phyloP scores from a whole-genome alignment of 2,113 vertebrate species.

The Anas platyrhynchos region DNA sequence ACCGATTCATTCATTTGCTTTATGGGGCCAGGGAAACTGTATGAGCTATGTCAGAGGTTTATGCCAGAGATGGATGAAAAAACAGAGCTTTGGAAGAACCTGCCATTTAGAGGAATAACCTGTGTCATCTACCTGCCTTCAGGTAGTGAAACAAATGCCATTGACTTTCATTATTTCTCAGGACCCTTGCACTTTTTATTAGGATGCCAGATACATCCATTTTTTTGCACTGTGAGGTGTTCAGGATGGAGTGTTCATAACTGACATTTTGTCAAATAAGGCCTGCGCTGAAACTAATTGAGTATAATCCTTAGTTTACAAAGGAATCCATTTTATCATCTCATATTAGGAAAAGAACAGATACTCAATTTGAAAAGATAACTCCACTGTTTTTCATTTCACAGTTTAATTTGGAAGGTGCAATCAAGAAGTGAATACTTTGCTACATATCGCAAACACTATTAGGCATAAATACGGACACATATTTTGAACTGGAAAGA shows the following conservation, averaged over 20 bases:
- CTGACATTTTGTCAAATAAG: not conserved
- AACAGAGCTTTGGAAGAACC: not conserved
- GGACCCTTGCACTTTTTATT: not conserved
- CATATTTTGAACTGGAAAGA: not conserved
- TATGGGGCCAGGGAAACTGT: not conserved
- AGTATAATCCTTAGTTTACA: not conserved
- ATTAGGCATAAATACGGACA: not conserved
- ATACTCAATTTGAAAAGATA: not conserved
- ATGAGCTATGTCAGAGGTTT: rapidly evolving
- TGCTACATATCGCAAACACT: not conserved
- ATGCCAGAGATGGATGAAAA: not conserved
- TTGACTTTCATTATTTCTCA: not conserved
- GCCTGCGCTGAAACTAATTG: not conserved
- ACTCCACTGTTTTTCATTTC: not conserved
- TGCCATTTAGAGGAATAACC: not conserved
- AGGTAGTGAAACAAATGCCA: not conserved
- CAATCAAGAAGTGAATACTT: not conserved
- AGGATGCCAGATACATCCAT: not conserved
- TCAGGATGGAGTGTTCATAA: not conserved
- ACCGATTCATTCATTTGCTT: not conserved
- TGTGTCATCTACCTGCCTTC: not conserved
- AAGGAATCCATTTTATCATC: not conserved
- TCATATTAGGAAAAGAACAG: not conserved
- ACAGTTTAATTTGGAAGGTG: not conserved
- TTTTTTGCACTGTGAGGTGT: not conserved